These are phyloP conservation scores for Drosophila ezoana DNA, from an alignment of 2,888 invertebrate genomes.

Conservation along the genomic window DNA sequence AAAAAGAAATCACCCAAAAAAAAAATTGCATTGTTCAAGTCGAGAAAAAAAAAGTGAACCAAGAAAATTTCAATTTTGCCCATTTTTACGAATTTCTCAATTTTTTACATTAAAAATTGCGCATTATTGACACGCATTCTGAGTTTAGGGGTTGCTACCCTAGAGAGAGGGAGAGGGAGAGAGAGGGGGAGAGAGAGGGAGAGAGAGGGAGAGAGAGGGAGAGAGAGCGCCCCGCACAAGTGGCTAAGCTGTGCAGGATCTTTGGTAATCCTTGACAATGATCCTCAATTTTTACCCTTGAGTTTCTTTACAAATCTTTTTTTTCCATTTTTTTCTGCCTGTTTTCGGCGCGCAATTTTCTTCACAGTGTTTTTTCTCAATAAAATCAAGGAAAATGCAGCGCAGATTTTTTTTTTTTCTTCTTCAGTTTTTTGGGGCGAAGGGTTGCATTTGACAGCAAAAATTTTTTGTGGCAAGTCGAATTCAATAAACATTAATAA, in stretches of 20 bases:
- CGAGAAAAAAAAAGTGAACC: constrained; percentile 30
- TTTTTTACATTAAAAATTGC: constrained; percentile 72
- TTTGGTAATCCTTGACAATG: constrained; percentile 71
- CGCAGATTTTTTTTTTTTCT: constrained; percentile 43
- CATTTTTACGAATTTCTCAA: constrained; percentile 49
- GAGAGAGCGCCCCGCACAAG: constrained; percentile 15
- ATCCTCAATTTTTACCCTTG: constrained; percentile 80
- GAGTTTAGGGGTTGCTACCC: constrained; percentile 16
- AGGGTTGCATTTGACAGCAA: constrained; percentile 69
- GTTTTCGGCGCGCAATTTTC: constrained; percentile 47
- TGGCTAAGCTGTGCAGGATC: constrained; percentile 76
- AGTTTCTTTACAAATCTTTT: constrained; percentile 40
- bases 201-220: background rate
- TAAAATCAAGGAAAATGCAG: constrained; percentile 64
- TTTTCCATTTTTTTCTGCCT: constrained; percentile 29
- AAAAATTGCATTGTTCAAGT: constrained; percentile 52
- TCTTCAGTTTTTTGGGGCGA: constrained; percentile 34
- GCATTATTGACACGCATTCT: constrained; percentile 68
- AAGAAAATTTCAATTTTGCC: constrained; percentile 41
- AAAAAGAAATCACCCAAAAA: constrained; percentile 48
- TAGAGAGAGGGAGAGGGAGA: background rate
- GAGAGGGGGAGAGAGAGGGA: background rate
- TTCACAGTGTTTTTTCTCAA: constrained; percentile 48
- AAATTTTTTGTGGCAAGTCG: constrained; percentile 72
- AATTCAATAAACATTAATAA: constrained; percentile 77